A percentile compares a stretch with the other conserved stretches of the same genome.
Conservation (phyloP, 2,797 vertebrate species). For the Glossophaga mutica region DNA sequence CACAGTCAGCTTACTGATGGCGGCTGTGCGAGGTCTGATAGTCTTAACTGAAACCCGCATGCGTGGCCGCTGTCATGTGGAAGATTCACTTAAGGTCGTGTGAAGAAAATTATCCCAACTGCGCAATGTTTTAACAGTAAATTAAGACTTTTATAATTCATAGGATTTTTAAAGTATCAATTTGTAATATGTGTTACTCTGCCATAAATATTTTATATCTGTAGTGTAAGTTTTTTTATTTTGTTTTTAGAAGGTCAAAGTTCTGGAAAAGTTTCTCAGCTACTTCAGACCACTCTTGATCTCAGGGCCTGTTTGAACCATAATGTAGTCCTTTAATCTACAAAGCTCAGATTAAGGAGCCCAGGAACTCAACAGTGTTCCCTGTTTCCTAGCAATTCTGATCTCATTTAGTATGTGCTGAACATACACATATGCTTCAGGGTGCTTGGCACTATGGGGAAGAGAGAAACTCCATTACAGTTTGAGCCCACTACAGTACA, state of each 20-base stretch:
- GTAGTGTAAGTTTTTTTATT: not conserved
- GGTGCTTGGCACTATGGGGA: not conserved
- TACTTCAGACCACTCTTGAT: not conserved
- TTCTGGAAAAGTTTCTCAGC: not conserved
- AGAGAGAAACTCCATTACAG: not conserved
- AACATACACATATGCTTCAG: not conserved
- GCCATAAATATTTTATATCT: slow-evolving; percentile 15
- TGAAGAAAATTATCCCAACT: not conserved
- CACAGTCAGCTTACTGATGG: not conserved
- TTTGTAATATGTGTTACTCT: not conserved
- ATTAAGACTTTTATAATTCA: not conserved
- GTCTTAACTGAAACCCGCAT: not conserved
- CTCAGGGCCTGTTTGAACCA: not conserved
- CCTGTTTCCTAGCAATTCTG: not conserved
- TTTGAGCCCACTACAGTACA: not conserved
- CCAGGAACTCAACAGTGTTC: not conserved
- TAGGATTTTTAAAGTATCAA: not conserved
- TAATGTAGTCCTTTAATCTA: not conserved
- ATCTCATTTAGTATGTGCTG: not conserved
- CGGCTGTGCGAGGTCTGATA: not conserved
- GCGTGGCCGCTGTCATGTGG: not conserved
- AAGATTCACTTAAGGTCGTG: not conserved
- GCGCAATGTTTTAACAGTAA: not conserved
- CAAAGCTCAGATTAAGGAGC: not conserved
- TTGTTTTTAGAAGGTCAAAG: not conserved